Evolutionary conservation across 2,113 vertebrate genomes (phyloP).

Genomic region (Podarcis muralis): DNA sequence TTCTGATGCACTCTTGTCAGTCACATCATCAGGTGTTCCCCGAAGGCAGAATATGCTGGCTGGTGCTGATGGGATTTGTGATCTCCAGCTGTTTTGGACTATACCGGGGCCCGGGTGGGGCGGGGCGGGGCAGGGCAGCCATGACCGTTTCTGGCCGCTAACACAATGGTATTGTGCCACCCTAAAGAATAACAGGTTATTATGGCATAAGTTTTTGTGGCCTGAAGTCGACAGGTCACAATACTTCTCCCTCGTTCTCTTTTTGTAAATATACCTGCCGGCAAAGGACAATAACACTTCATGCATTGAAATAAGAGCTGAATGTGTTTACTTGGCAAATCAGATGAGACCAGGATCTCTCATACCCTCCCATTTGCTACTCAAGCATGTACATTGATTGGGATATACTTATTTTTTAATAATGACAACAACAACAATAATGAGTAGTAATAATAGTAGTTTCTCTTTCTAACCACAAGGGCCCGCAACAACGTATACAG

Average conservation of each 20-base stretch:
- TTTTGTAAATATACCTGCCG: background rate
- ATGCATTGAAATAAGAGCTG: background rate
- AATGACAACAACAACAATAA: too few species aligned
- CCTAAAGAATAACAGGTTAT: background rate
- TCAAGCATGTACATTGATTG: too few species aligned
- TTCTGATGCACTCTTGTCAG: background rate
- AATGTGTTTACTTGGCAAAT: background rate
- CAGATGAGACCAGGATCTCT: background rate
- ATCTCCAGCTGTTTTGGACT: too few species aligned
- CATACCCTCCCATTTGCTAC: background rate
- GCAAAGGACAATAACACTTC: background rate
- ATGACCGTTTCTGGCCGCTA: too few species aligned
- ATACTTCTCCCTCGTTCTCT: background rate
- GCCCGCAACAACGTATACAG: too few species aligned
- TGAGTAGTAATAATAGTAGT: too few species aligned
- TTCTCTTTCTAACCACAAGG: too few species aligned
- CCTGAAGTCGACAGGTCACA: background rate
- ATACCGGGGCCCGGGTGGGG: too few species aligned
- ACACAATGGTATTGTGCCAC: background rate
- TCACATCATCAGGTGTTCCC: background rate
- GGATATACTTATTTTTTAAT: too few species aligned
- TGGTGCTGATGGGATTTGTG: background rate
- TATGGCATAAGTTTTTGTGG: background rate
- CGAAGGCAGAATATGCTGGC: background rate
- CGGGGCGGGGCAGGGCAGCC: too few species aligned